These are phyloP conservation scores for Pseudococcus longispinus DNA, from an alignment of 2,888 invertebrate species.

Conservation along the genomic window DNA sequence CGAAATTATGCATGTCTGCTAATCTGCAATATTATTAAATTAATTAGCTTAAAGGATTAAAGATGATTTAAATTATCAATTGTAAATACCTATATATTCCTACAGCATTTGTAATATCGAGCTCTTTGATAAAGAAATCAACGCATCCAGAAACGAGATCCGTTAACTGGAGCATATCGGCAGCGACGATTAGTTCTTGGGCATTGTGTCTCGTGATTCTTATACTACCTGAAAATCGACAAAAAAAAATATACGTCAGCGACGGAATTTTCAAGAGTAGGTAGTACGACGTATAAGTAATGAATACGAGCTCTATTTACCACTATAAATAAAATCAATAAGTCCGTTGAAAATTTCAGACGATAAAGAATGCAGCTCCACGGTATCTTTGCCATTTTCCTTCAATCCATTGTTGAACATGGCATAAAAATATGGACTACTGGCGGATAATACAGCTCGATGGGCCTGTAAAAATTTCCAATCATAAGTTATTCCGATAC, in stretches of 20 bases:
- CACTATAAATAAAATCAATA: constrained; percentile 88
- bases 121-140: constrained; percentile 81
- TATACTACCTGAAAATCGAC: constrained; percentile 68
- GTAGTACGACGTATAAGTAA: background rate
- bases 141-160: constrained; percentile 85
- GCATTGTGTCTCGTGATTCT: constrained; percentile 79
- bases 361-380: constrained; percentile 81
- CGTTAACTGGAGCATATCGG: constrained; percentile 88
- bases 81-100: constrained; percentile 78
- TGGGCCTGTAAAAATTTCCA: constrained; percentile 72
- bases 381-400: constrained; percentile 80
- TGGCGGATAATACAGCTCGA: constrained; percentile 83
- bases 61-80: background rate
- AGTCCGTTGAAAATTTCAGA: constrained; percentile 77
- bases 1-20: constrained; percentile 86
- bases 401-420: constrained; percentile 88
- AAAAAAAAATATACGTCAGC: background rate
- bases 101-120: constrained; percentile 86
- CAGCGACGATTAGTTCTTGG: constrained; percentile 85
- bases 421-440: constrained; percentile 91
- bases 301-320: constrained; percentile 63
- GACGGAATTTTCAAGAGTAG: background rate
- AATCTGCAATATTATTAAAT: constrained; percentile 68
- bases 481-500: background rate
- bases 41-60: background rate